Percentiles rank a stretch among this genome's conserved stretches.
These are phyloP conservation scores for Drosophila lutescens DNA, from an alignment of 2,888 invertebrate genomes.

Conservation along the genomic window DNA sequence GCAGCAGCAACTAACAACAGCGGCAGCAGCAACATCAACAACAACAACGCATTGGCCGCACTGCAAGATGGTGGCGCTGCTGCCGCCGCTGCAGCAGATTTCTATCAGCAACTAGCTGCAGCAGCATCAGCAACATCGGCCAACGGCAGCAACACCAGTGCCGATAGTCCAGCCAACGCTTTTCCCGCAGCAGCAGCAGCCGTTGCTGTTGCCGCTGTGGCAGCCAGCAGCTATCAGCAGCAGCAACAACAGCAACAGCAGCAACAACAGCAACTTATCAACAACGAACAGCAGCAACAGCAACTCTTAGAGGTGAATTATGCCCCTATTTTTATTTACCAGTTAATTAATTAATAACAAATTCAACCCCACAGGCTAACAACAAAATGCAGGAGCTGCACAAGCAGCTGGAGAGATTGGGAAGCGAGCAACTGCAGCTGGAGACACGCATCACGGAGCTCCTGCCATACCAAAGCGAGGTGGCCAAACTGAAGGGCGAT, in stretches of 20 bases:
- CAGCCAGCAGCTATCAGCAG: conserved; percentile 79
- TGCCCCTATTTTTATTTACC: not conserved
- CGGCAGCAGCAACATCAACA: conserved; percentile 53
- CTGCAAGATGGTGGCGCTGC: conserved; percentile 74
- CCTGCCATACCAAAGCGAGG: conserved; percentile 88
- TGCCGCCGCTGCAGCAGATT: conserved; percentile 70
- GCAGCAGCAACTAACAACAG: conserved; percentile 44
- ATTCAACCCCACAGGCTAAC: conserved; percentile 73
- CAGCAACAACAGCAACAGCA: conserved; percentile 68
- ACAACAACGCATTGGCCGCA: conserved; percentile 62
- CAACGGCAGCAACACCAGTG: conserved; percentile 29
- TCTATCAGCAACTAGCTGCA: conserved; percentile 72
- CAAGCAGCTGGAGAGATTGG: conserved; percentile 87
- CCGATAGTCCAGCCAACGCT: conserved; percentile 50
- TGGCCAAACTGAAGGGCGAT: conserved; percentile 88
- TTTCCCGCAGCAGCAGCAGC: conserved; percentile 67
- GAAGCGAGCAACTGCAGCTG: conserved; percentile 88
- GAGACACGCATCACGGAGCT: conserved; percentile 87
- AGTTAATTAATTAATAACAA: not conserved
- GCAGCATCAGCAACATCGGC: conserved; percentile 56
- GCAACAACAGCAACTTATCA: conserved; percentile 75
- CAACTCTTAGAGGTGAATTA: conserved; percentile 77
- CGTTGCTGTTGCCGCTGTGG: conserved; percentile 76
- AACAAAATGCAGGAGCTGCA: conserved; percentile 87
- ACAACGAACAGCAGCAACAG: conserved; percentile 79